A percentile compares a stretch with the other conserved stretches of the same genome.
These are phyloP conservation scores for Camponotus floridanus DNA, from an alignment of 1,140 invertebrate genomes.

Conservation along the genomic window DNA sequence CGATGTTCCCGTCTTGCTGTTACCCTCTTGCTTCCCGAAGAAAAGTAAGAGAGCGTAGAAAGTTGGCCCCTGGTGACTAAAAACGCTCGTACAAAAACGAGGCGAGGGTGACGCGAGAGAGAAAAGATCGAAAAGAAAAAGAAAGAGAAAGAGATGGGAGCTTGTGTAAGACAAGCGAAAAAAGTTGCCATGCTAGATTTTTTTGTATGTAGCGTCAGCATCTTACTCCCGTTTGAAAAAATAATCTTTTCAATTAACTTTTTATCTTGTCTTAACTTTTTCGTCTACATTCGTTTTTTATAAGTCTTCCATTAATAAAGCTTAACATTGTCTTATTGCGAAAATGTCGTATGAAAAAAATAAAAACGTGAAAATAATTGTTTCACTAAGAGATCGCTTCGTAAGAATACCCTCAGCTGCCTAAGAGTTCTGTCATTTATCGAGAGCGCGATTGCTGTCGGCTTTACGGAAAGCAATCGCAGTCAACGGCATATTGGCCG, in stretches of 20 bases:
- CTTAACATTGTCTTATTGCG: background rate
- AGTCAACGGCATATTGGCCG: constrained; percentile 21
- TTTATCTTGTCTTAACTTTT: background rate
- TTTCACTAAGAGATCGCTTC: background rate
- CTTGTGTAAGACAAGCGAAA: background rate
- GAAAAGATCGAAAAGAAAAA: constrained; percentile 11
- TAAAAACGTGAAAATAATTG: background rate
- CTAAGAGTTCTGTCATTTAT: constrained; percentile 3
- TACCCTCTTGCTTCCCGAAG: background rate
- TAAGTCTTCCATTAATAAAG: background rate
- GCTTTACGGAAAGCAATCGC: constrained; percentile 29
- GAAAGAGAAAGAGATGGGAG: background rate
- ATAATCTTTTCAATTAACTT: background rate
- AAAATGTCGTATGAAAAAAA: background rate
- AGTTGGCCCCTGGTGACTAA: constrained; percentile 8
- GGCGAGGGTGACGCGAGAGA: background rate
- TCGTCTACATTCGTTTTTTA: background rate
- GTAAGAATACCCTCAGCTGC: background rate
- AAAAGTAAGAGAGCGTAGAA: constrained; percentile 21
- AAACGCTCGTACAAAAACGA: background rate
- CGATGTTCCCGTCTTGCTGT: background rate
- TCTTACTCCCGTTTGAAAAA: background rate
- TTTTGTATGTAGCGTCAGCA: background rate
- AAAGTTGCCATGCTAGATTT: background rate
- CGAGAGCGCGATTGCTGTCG: constrained; percentile 27